Percentiles rank a stretch among this genome's conserved stretches.
Conservation (phyloP, 2,888 invertebrate genomes). For the Encarsia formosa region DNA sequence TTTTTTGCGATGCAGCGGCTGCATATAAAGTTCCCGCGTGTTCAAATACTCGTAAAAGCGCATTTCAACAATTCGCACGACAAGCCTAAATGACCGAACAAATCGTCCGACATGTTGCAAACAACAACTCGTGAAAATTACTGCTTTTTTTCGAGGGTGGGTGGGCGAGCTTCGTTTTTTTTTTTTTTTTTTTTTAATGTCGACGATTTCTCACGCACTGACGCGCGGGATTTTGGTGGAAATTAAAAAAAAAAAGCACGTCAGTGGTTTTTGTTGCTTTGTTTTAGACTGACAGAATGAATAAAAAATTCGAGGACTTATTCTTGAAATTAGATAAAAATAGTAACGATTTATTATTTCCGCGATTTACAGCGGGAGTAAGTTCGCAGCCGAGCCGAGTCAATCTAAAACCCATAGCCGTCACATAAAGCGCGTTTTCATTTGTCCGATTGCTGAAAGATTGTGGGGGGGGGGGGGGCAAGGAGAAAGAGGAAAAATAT, state of each 20-base stretch:
- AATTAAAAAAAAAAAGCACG: background rate
- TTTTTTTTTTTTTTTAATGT: background rate
- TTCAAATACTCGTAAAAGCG: slow-evolving; percentile 29
- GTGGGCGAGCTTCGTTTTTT: background rate
- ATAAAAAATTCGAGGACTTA: background rate
- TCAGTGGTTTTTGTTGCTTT: background rate
- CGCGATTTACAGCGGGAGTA: no score
- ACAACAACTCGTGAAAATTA: slow-evolving; percentile 11
- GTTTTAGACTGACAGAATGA: slow-evolving; percentile 1
- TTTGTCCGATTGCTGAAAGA: slow-evolving; percentile 37
- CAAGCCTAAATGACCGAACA: slow-evolving; percentile 24
- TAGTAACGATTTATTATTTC: no score
- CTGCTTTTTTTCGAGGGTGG: background rate
- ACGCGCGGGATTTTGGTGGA: background rate
- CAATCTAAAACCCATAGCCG: slow-evolving; percentile 45
- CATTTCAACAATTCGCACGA: slow-evolving; percentile 28
- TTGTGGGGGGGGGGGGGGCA: background rate
- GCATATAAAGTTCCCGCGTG: slow-evolving; percentile 18
- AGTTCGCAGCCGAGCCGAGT: no score
- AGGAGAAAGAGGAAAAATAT: slow-evolving; percentile 24
- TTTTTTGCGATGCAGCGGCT: slow-evolving; percentile 10
- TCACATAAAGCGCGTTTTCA: slow-evolving; percentile 45
- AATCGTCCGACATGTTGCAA: slow-evolving; percentile 19
- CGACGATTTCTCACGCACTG: background rate
- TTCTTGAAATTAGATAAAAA: background rate